A percentile compares a stretch with the other conserved stretches of the same genome.
Conservation (phyloP, 2,888 invertebrate species). For the Hirtodrosophila alboralis region DNA sequence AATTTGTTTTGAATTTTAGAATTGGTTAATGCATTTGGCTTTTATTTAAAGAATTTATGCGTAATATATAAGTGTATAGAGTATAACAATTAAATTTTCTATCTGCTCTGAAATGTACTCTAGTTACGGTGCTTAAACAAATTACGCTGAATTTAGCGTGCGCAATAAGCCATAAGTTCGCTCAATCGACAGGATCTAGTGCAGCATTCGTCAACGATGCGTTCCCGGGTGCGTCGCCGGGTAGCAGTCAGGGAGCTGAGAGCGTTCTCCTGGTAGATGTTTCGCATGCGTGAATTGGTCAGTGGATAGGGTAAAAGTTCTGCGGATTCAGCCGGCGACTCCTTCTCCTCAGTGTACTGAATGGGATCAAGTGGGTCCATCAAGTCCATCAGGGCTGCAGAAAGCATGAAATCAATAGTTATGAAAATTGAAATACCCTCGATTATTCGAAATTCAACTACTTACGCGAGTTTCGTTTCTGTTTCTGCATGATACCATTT, state of each 20-base stretch:
- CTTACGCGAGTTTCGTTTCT: constrained; percentile 61
- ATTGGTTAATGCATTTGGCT: constrained; percentile 36
- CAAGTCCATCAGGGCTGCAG: constrained; percentile 29
- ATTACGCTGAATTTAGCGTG: constrained; percentile 10
- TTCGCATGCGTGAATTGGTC: constrained; percentile 31
- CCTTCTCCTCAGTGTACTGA: constrained; percentile 60
- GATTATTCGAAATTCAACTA: constrained; percentile 6
- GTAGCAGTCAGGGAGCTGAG: constrained; percentile 52
- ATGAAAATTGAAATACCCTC: not conserved
- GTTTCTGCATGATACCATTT: constrained; percentile 47
- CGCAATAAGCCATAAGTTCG: constrained; percentile 49
- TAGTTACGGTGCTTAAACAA: constrained; percentile 25
- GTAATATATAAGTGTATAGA: constrained; percentile 7
- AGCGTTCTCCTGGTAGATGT: constrained; percentile 34
- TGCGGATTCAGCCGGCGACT: constrained; percentile 17
- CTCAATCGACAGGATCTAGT: constrained; percentile 13
- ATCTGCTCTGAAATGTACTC: constrained; percentile 30
- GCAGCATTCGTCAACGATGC: constrained; percentile 64
- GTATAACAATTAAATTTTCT: constrained; percentile 13
- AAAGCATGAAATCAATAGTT: not conserved
- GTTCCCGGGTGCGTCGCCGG: constrained; percentile 54
- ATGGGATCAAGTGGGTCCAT: constrained; percentile 63
- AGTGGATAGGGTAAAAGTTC: constrained; percentile 41
- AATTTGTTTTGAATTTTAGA: no score
- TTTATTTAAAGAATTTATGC: constrained; percentile 44